A percentile compares a stretch with the other conserved stretches of the same genome.
Conservation (phyloP, 2,888 invertebrate genomes). For the Flexamia atlantica region DNA sequence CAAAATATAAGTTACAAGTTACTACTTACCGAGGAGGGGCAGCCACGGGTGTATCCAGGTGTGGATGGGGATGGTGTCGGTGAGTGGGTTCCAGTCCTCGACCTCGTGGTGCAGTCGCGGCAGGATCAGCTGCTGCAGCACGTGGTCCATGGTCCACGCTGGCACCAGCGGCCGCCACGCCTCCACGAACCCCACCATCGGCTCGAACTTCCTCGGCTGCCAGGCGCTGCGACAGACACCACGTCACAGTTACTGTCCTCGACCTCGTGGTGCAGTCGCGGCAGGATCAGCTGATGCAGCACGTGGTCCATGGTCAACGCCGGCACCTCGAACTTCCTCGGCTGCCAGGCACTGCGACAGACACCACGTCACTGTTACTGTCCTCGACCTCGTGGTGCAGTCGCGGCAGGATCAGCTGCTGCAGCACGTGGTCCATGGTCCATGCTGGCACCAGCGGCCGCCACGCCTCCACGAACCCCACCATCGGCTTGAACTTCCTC, state of each 20-base stretch:
- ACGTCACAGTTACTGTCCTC: constrained; percentile 96
- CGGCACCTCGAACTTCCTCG: constrained; percentile 89
- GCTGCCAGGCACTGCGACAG: constrained; percentile 85
- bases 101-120: constrained; percentile 87
- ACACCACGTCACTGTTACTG: no score
- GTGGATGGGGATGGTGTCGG: constrained; percentile 96
- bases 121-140: constrained; percentile 89
- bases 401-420: constrained; percentile 88
- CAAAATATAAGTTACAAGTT: no score
- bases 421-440: constrained; percentile 89
- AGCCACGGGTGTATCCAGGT: constrained; percentile 99
- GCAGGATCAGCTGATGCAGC: constrained; percentile 89
- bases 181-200: constrained; percentile 88
- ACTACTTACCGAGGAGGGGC: constrained; percentile 76
- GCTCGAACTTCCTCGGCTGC: constrained; percentile 89
- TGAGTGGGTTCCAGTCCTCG: constrained; percentile 95
- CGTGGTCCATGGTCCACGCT: constrained; percentile 88
- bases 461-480: constrained; percentile 90
- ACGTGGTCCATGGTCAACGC: constrained; percentile 90
- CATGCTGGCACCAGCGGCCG: constrained; percentile 87
- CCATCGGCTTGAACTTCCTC: constrained; percentile 86
- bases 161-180: constrained; percentile 90
- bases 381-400: constrained; percentile 86
- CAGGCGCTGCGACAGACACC: constrained; percentile 81
- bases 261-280: constrained; percentile 86